Base-by-base conservation (phyloP, 2,113 vertebrate species). In the Synodontis membranacea region DNA sequence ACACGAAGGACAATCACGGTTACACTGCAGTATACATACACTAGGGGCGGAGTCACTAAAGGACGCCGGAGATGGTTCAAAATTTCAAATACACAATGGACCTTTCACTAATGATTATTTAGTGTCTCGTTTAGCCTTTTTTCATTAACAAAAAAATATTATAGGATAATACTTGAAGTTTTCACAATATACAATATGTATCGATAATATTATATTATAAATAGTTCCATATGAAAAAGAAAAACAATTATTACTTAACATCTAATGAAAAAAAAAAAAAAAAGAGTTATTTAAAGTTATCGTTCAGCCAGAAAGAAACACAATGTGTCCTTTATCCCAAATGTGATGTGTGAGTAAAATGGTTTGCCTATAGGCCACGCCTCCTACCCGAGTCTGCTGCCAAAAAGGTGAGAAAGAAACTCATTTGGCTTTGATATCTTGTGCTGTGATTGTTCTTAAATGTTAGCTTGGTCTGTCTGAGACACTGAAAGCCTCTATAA, bases 151-250 rank as follows among this genome's bases (percentile, higher is more conserved):
- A 48, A n/a, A 5, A 75, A 37, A 37, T 19, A 37, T 79, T 21
- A 79, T 37, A 79, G 76, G 48, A 80, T 0, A 4, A 56, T 80
- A 80, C 76, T 80, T 80, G 76, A 80, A 80, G 76, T 54, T 79
- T 79, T 79, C n/a, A 50, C n/a, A 4, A 54, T 79, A 79, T 79
- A 56, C 48, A 4, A 80, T 34, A 78, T 54, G 15, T 56, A 8
- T 52, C 17, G 5, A 52, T 52, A 34, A 44, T 72, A 42, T 10
- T 78, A 78, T 34, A 34, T n/a, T 78, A 78, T 7, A 6, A 56
- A 56, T 14, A 56, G 48, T 23, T 79, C 76, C 31, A 23, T 52
- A 56, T 54, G 2, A 14, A 50, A 31, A 50, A 50, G 14, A 31
- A 52, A 50, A 78, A 34, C 3, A 1, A 52, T 34, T 54, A 34